Percentiles rank a stretch among this genome's conserved stretches.
Conservation (phyloP, 64 coral and sea anemone genomes). For the Dendronephthya gigantea region DNA sequence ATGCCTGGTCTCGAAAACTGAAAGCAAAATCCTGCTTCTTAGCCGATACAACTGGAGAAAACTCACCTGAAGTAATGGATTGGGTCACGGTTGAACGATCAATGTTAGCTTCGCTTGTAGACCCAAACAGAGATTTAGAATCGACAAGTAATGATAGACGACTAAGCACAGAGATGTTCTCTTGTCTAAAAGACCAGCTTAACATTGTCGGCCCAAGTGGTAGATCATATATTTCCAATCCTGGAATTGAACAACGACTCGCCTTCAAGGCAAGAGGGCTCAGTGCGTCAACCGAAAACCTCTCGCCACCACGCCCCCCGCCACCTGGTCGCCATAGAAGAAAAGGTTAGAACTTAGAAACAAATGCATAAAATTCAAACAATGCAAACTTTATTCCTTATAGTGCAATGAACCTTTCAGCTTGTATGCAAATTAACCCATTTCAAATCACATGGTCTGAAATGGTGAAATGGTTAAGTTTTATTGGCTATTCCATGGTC, state of each 20-base stretch:
- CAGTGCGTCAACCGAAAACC: background rate
- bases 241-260: background rate
- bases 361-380: too few species aligned
- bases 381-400: too few species aligned
- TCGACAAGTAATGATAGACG: background rate
- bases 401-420: too few species aligned
- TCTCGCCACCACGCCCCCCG: background rate
- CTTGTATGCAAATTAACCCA: too few species aligned
- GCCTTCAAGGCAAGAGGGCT: background rate
- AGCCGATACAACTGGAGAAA: background rate
- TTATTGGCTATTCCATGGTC: too few species aligned
- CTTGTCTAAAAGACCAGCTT: background rate
- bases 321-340: background rate
- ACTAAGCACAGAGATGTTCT: background rate
- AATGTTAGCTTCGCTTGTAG: background rate
- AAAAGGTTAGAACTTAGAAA: background rate
- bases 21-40: background rate
- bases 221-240: background rate
- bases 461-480: too few species aligned
- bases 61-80: background rate
- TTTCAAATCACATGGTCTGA: too few species aligned
- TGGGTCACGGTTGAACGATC: background rate
- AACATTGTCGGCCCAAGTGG: background rate
- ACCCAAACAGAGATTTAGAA: background rate
- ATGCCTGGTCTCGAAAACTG: background rate